Evolutionary conservation across 2,797 vertebrate genomes (phyloP).

Genomic region (Hapalemur alaotrensis): DNA sequence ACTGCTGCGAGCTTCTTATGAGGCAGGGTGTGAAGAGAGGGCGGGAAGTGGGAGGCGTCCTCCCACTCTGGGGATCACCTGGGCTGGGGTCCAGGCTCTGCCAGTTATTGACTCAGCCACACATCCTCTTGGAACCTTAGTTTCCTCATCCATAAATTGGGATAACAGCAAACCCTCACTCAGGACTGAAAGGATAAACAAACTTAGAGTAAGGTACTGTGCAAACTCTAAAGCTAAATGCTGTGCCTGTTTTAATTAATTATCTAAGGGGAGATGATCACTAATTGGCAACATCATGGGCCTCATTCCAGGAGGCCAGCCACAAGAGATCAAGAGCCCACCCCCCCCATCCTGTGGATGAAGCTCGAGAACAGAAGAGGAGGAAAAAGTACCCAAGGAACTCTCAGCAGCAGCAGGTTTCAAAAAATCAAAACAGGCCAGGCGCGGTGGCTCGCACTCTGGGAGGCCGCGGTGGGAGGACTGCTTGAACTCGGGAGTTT

Average conservation of each 20-base stretch:
- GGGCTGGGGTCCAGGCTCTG: background rate
- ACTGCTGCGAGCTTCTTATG: background rate
- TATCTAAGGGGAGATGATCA: background rate
- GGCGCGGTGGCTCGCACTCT: too few relatives aligned
- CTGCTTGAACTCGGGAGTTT: too few relatives aligned
- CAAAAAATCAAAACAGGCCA: background rate
- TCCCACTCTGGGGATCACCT: background rate
- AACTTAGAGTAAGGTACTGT: background rate
- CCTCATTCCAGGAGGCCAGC: background rate
- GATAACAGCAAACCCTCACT: background rate
- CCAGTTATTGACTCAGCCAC: background rate
- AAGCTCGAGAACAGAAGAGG: background rate
- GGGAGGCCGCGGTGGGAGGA: too few relatives aligned
- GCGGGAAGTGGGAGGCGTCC: fast-evolving
- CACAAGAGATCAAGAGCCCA: background rate
- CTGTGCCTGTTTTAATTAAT: background rate
- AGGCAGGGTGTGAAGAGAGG: background rate
- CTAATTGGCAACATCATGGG: background rate
- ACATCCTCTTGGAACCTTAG: background rate
- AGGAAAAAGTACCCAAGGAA: background rate
- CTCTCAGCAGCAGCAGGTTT: background rate
- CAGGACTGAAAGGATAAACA: background rate
- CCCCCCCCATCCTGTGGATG: background rate
- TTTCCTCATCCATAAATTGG: background rate
- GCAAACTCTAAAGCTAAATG: background rate